Evolutionary conservation across 2,113 vertebrate genomes (phyloP).

Genomic region (Chionis minor): DNA sequence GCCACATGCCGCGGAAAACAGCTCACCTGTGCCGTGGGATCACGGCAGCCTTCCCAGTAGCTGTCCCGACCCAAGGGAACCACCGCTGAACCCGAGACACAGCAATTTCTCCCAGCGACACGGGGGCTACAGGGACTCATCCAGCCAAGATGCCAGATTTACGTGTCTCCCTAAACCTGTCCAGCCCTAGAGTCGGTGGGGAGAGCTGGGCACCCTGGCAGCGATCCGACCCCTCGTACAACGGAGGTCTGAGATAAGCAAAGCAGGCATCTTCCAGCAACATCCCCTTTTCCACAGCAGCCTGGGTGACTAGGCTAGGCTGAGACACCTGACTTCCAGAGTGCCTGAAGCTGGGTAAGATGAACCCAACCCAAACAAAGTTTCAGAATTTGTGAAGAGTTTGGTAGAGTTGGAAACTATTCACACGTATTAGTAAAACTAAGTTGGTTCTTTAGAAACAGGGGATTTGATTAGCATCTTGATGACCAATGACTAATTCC

Average conservation of each 20-base stretch:
- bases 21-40: not conserved
- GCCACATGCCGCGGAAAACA: not conserved
- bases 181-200: not conserved
- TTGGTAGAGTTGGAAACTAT: not conserved
- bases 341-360: not conserved
- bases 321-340: too few relatives aligned
- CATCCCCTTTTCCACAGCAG: not conserved
- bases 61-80: not conserved
- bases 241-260: not conserved
- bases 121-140: not conserved
- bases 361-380: not conserved
- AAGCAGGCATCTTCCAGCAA: not conserved
- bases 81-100: not conserved
- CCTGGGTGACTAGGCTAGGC: not conserved
- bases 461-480: not conserved
- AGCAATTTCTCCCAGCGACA: not conserved
- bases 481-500: constrained; percentile 45
- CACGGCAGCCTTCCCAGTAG: not conserved
- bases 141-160: not conserved
- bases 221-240: not conserved
- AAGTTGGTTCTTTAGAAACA: not conserved
- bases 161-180: not conserved
- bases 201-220: not conserved
- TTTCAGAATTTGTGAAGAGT: not conserved
- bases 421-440: not conserved